phyloP scores from a whole-genome alignment of 2,797 vertebrate genomes.

The Philypnodon macrostomus region DNA sequence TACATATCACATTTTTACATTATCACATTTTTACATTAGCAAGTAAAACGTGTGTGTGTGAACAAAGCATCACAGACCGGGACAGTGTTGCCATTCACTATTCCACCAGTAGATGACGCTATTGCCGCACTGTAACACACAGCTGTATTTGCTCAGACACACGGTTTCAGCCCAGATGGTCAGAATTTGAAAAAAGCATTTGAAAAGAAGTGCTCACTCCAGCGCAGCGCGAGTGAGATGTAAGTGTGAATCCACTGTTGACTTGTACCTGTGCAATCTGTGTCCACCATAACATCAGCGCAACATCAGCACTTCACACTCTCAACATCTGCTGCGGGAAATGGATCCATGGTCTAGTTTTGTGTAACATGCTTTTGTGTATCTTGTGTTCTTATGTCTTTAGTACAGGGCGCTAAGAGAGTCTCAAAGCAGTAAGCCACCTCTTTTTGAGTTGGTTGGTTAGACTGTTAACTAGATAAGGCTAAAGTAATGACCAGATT shows the following conservation, averaged over 20 bases:
- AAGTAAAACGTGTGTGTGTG: no score
- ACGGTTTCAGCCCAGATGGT: conserved; percentile 38
- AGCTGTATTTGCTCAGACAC: conserved; percentile 1
- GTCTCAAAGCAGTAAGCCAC: no score
- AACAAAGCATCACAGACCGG: no score
- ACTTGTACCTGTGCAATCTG: conserved; percentile 1
- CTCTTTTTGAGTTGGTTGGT: no score
- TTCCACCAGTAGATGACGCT: conserved; percentile 65
- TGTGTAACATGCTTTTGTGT: conserved; percentile 14
- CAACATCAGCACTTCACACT: conserved; percentile 2
- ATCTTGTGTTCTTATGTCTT: no score
- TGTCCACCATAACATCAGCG: neutral
- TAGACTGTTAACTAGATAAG: no score
- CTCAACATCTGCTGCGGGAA: conserved; percentile 29
- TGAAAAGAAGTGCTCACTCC: conserved; percentile 13
- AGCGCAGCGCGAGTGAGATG: conserved; percentile 7
- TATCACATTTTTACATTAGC: no score
- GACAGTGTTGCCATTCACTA: neutral
- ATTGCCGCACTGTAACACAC: conserved; percentile 38
- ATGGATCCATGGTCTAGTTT: conserved; percentile 18
- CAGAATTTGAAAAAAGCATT: conserved; percentile 13
- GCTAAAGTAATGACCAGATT: no score
- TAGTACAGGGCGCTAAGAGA: neutral
- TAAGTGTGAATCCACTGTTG: neutral
- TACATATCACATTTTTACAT: no score